phyloP scores from a whole-genome alignment of 2,888 invertebrate species.

The Euspilapteryx auroguttella region DNA sequence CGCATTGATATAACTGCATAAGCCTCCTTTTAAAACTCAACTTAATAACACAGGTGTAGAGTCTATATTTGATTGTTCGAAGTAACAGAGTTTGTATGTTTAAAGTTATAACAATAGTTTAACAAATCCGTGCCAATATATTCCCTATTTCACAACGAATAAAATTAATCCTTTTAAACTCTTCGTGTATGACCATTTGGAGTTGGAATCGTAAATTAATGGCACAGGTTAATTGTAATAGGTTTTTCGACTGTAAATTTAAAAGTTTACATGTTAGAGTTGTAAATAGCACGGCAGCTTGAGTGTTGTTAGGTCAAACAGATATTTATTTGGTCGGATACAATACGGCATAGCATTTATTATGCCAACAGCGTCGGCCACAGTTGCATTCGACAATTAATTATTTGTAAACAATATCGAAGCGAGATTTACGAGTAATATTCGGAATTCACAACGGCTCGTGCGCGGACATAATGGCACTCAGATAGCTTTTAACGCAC shows the following conservation, averaged over 20 bases:
- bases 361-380: conserved; percentile 43
- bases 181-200: conserved; percentile 28
- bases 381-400: conserved; percentile 54
- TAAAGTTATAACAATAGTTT: conserved; percentile 19
- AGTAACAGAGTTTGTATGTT: conserved; percentile 5
- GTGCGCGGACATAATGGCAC: conserved; percentile 28
- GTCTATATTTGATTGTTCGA: conserved; percentile 7
- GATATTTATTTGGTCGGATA: conserved; percentile 26
- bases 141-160: conserved; percentile 50
- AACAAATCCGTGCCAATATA: conserved; percentile 55
- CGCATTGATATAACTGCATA: background rate
- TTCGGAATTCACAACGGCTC: conserved; percentile 18
- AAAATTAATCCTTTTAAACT: conserved; percentile 51
- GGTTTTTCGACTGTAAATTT: too few relatives aligned
- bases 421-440: conserved; percentile 17
- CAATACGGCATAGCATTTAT: conserved; percentile 44
- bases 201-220: conserved; percentile 3
- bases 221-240: conserved; percentile 14
- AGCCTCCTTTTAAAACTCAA: too few relatives aligned
- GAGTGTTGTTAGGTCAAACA: background rate
- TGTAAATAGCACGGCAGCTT: conserved; percentile 10
- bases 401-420: conserved; percentile 52
- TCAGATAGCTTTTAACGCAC: conserved; percentile 13
- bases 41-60: too few relatives aligned
- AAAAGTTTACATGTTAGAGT: too few relatives aligned